Evolutionary conservation across 1,140 invertebrate species (phyloP), one percentile per base, ranked within the genome.

Genomic region (Calephelis nemesis): DNA sequence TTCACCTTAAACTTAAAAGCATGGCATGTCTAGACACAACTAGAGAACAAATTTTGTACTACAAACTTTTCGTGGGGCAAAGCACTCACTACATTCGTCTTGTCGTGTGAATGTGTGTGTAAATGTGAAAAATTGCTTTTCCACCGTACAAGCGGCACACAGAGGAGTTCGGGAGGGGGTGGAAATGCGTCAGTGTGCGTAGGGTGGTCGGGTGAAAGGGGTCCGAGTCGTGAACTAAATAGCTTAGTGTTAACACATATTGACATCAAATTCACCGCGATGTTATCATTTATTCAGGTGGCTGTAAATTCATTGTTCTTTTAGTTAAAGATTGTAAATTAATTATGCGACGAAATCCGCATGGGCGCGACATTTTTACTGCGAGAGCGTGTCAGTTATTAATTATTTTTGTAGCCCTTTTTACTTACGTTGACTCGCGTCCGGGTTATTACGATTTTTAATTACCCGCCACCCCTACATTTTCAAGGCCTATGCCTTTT

Each of bases 191-290:
- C 45, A 76, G 84, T 88, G 86, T 83, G 88, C 47, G 77, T 76
- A 68, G 74, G 74, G 81, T 65, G 69, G 54, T 58, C 58, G 79
- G 81, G 79, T 79, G 49, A 78, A 84, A 79, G 83, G 83, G 82
- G 82, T 79, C 76, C 81, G 81, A 88, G 83, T 90, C 85, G 85
- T 88, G 88, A 91, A 90, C 87, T 91, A 91, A 91, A 91, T 91
- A 91, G 89, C 89, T 91, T 90, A 91, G 89, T 91, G 89, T 91
- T 91, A 91, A 91, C 89, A 91, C 89, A 91, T 91, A 91, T 91
- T 91, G 89, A 91, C 89, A 91, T 91, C 83, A 91, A 91, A 90
- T 91, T 91, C 85, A 88, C 89, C 89, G 85, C 89, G 85, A 89
- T 89, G 83, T 82, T 91, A 91, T 91, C 87, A 90, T 89, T 89